Evolutionary conservation across 2,797 vertebrate species (phyloP).

Genomic region (Taenioides sp.): DNA sequence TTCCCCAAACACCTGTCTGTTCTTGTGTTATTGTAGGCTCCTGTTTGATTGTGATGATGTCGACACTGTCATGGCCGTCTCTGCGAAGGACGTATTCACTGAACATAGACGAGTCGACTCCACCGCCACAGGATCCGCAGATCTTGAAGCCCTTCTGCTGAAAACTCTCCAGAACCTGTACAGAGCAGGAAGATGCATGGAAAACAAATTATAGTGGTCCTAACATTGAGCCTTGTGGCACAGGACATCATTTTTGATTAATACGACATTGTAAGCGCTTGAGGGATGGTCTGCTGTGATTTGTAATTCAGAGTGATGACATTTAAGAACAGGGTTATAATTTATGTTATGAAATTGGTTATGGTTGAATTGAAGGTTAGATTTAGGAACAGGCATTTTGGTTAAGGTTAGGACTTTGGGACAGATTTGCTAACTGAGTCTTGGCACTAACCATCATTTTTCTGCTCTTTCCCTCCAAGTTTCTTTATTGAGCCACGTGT

Average conservation of each 20-base stretch:
- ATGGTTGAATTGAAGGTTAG: too few species aligned
- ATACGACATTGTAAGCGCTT: too few species aligned
- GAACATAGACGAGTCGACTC: conserved; percentile 95
- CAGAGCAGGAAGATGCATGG: conserved; percentile 19
- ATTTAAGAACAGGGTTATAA: too few species aligned
- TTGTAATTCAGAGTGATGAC: background rate
- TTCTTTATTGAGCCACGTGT: too few species aligned
- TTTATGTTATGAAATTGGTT: too few species aligned
- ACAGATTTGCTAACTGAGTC: too few species aligned
- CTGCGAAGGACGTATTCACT: conserved; percentile 90
- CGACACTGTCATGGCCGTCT: conserved; percentile 81
- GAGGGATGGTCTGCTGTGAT: too few species aligned
- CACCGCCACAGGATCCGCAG: conserved; percentile 90
- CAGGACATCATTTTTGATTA: background rate
- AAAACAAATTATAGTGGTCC: background rate
- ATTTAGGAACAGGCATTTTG: too few species aligned
- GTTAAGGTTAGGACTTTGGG: too few species aligned
- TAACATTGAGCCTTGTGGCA: background rate
- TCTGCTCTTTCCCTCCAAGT: too few species aligned
- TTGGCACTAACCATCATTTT: too few species aligned
- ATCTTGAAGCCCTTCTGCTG: conserved; percentile 92
- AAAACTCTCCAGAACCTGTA: conserved; percentile 90
- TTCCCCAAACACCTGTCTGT: background rate
- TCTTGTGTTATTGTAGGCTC: conserved; percentile 53
- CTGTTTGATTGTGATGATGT: conserved; percentile 89